Percentiles rank a stretch among this genome's conserved stretches.
These are phyloP conservation scores for Hyposoter didymator DNA, from an alignment of 2,888 invertebrate species.

Conservation along the genomic window DNA sequence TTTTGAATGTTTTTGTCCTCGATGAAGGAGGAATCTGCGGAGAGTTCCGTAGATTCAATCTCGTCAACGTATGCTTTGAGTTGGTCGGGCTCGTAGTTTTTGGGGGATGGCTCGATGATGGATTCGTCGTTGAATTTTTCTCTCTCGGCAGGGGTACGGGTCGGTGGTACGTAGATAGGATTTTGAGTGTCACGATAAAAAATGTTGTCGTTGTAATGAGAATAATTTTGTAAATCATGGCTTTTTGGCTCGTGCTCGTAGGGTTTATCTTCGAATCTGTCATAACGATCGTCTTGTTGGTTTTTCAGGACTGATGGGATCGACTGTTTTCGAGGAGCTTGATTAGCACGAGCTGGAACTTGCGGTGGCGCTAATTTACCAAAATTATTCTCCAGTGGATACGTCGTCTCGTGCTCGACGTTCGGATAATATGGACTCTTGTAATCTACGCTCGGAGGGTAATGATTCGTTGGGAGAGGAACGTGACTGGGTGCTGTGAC, in stretches of 20 bases:
- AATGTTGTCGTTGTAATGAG: slow-evolving; percentile 52
- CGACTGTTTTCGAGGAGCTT: slow-evolving; percentile 46
- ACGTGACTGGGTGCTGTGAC: slow-evolving; percentile 21
- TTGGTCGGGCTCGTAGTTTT: slow-evolving; percentile 40
- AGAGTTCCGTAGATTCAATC: slow-evolving; percentile 29
- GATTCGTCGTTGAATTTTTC: slow-evolving; percentile 36
- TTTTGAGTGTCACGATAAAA: slow-evolving; percentile 68
- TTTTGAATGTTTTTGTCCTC: slow-evolving; percentile 79
- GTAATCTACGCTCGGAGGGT: slow-evolving; percentile 48
- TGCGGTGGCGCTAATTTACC: slow-evolving; percentile 34
- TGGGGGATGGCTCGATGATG: background rate
- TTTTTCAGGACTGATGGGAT: slow-evolving; percentile 44
- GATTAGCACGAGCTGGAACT: slow-evolving; percentile 47
- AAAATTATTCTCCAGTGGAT: slow-evolving; percentile 30
- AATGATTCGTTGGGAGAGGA: slow-evolving; percentile 40
- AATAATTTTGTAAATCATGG: slow-evolving; percentile 38
- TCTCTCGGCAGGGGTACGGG: slow-evolving; percentile 15
- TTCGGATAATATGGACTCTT: slow-evolving; percentile 48
- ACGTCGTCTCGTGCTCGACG: slow-evolving; percentile 29
- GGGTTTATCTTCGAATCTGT: slow-evolving; percentile 36
- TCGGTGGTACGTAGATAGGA: slow-evolving; percentile 66
- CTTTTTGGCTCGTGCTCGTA: slow-evolving; percentile 52
- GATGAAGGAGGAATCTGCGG: slow-evolving; percentile 58
- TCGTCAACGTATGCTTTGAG: slow-evolving; percentile 48
- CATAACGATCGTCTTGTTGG: slow-evolving; percentile 44